These are phyloP conservation scores for Panopea generosa DNA, from an alignment of 2,888 invertebrate genomes.

Conservation along the genomic window DNA sequence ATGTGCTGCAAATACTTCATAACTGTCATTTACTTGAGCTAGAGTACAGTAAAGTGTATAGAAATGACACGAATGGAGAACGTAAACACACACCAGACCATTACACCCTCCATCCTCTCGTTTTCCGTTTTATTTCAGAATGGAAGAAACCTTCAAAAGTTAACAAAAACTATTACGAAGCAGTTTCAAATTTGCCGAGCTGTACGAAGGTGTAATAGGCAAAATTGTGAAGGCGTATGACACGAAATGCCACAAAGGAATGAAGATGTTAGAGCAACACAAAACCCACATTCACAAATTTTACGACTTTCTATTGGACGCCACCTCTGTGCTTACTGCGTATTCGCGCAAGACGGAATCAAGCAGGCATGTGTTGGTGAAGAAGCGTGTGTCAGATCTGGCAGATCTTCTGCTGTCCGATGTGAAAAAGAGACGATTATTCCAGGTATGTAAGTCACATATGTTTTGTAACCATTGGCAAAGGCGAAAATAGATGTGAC, in stretches of 20 bases:
- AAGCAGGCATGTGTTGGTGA: constrained; percentile 28
- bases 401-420: constrained; percentile 47
- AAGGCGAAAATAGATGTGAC: background rate
- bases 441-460: constrained; percentile 18
- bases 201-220: constrained; percentile 38
- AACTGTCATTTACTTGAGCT: constrained; percentile 32
- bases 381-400: constrained; percentile 53
- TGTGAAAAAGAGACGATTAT: constrained; percentile 50
- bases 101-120: constrained; percentile 57
- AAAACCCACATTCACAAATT: constrained; percentile 42
- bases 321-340: constrained; percentile 13
- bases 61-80: background rate
- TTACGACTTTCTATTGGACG: constrained; percentile 38
- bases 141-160: constrained; percentile 24
- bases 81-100: background rate
- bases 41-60: background rate
- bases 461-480: too few species aligned
- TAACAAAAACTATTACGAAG: constrained; percentile 3
- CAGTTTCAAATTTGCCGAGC: constrained; percentile 39
- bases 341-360: constrained; percentile 21
- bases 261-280: constrained; percentile 35
- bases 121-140: constrained; percentile 45
- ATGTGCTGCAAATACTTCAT: constrained; percentile 15
- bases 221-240: constrained; percentile 28
- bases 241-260: constrained; percentile 40